Percentiles rank a stretch among this genome's conserved stretches.
Evolutionary conservation across 2,797 vertebrate genomes (phyloP).

Genomic region (Pipistrellus pygmaeus): DNA sequence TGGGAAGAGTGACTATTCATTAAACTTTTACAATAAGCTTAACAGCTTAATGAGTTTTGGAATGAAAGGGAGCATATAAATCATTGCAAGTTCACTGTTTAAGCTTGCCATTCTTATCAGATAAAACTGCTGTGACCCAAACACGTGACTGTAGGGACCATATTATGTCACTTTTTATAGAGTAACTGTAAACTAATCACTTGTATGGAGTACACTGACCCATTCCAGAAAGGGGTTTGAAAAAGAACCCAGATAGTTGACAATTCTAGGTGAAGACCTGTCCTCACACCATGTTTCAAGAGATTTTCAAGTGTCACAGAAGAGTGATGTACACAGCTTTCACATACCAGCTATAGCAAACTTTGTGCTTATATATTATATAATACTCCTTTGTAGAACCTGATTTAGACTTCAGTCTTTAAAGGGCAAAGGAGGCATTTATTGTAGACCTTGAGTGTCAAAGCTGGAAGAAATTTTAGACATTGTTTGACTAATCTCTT

Average conservation of each 20-base stretch:
- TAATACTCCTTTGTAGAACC: not conserved
- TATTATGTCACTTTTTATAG: slow-evolving; percentile 28
- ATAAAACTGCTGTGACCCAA: slow-evolving; percentile 44
- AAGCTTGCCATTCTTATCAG: slow-evolving; percentile 55
- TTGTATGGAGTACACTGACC: not conserved
- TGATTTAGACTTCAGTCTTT: slow-evolving; percentile 10
- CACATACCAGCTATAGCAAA: not conserved
- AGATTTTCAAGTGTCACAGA: slow-evolving; percentile 19
- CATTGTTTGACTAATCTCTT: not conserved
- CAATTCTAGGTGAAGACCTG: not conserved
- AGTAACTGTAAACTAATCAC: not conserved
- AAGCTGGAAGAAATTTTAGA: slow-evolving; percentile 3
- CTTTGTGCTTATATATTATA: not conserved
- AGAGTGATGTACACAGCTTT: slow-evolving; percentile 8
- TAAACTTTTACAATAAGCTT: slow-evolving; percentile 68
- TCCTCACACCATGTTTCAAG: slow-evolving; percentile 11
- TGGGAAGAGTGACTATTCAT: slow-evolving; percentile 26
- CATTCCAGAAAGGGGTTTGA: not conserved
- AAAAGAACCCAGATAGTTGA: not conserved
- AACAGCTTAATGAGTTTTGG: slow-evolving; percentile 65
- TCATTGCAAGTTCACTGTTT: slow-evolving; percentile 52
- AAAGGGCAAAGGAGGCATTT: not conserved
- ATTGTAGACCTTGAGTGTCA: not conserved
- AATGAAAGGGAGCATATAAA: slow-evolving; percentile 56
- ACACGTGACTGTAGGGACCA: not conserved